Base-by-base conservation (phyloP, 2,888 invertebrate genomes). In the Lutraria lutraria region DNA sequence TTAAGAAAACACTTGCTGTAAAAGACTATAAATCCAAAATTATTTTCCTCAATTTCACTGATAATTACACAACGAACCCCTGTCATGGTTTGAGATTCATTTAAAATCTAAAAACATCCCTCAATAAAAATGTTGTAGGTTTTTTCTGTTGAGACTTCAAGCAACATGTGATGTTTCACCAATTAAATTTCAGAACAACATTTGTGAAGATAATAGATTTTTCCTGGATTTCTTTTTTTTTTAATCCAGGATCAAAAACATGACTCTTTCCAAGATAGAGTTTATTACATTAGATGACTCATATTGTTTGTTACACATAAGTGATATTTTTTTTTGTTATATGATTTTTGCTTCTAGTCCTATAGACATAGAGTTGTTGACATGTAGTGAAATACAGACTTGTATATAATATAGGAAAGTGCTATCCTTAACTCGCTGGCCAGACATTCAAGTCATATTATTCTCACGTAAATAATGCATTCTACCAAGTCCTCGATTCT, bases 291-390 rank as follows among this genome's bases (percentile, higher is more conserved):
- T 25, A 68, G 63, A 68, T 68, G 63, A 25, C 25, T 8, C 60
- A 25, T 68, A 12, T 25, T 68, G 25, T 68, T 68, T n/a, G 25
- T n/a, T 68, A 68, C 25, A 68, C 25, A 25, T 68, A 68, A n/a
- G 63, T 68, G 63, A 68, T 68, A 68, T 25, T n/a, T 68, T n/a
- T 15, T n/a, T n/a, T 43, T 43, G 25, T 3, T 68, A 25, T 25
- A 68, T 25, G 63, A 25, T 34, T 12, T 4, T 31, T 60, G 85
- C 85, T 60, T 85, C 85, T 60, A 60, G 85, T 85, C 85, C 34
- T 54, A 79, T 4, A 34, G 85, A 85, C 85, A 43, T 43, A 80
- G 85, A 85, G 80, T 85, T 85, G 85, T 85, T 85, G 43, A 43
- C 4, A 25, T 8, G 13, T 16, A 19, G 85, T 80, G 60, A 84